Base-by-base conservation (phyloP, 2,888 invertebrate species). In the Aplocera efformata region DNA sequence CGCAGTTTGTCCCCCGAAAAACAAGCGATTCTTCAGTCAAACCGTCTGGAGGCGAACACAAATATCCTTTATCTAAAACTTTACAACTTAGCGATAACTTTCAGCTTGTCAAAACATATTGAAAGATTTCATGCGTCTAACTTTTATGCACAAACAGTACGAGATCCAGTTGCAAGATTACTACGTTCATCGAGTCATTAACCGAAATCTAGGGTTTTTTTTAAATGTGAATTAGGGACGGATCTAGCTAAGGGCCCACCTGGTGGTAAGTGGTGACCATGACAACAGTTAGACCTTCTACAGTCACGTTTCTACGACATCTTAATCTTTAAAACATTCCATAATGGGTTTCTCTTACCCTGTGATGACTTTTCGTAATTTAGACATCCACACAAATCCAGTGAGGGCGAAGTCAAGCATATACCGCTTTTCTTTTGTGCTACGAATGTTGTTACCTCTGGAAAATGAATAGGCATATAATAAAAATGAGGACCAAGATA, bases 1-100 rank as follows among this genome's bases (percentile, higher is more conserved):
- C 13, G 13, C 29, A 20, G 29, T 1, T 9, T 5, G 20, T 27
- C 17, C 13, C 22, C 10, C 21, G 38, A 32, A 30, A 43, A 48
- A 51, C 42, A 42, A 48, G 28, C 30, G 23, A 31, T 42, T 17
- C 10, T 26, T 39, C 35, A 41, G 35, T 27, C 10, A 10, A 25
- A 32, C 35, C 31, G 26, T 25, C 24, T 22, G 22, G 10, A 22
- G 23, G 27, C 33, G n/a, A 1, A 1, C 1, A 25, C 8, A 42
- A 21, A 30, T 37, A 25, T 21, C 8, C 32, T 17, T 33, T 37
- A 42, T 42, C 42, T 10, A 13, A 26, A 37, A 42, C 33, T 42
- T 42, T 37, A 42, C 22, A 22, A 22, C 37, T 29, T n/a, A 37
- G 11, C 9, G 33, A 13, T 38, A 37, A 30, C 30, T 37, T 26